A percentile compares a stretch with the other conserved stretches of the same genome.
Conservation (phyloP, 1,140 invertebrate genomes). For the Drosophila triauraria region DNA sequence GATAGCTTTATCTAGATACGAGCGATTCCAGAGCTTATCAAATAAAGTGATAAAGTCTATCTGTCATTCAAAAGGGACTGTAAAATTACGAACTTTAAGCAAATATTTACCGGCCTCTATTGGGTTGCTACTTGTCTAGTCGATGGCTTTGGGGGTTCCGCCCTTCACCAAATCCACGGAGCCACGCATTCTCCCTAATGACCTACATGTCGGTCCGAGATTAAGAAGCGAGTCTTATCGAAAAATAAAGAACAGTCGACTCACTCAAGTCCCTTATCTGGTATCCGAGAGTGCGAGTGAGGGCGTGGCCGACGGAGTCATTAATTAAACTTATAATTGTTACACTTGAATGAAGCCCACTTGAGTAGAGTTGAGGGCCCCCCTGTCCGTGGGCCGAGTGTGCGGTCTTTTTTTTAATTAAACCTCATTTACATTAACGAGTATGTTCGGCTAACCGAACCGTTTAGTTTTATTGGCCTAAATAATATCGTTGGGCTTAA, state of each 20-base stretch:
- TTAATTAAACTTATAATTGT: constrained; percentile 57
- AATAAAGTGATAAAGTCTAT: constrained; percentile 22
- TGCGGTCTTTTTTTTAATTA: constrained; percentile 55
- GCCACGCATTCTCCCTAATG: constrained; percentile 17
- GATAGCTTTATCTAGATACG: constrained; percentile 42
- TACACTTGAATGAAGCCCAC: constrained; percentile 29
- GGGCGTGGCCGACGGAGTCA: constrained; percentile 26
- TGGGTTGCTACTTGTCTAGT: constrained; percentile 48
- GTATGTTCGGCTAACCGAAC: constrained; percentile 56
- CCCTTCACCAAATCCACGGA: constrained; percentile 50
- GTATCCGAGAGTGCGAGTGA: constrained; percentile 30
- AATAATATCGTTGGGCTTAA: constrained; percentile 68
- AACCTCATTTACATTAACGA: constrained; percentile 53
- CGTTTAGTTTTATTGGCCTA: constrained; percentile 71
- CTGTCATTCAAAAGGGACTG: constrained; percentile 17
- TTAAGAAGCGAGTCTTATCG: constrained; percentile 22
- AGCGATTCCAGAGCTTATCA: constrained; percentile 41
- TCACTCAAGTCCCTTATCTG: constrained; percentile 10
- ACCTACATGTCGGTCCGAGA: constrained; percentile 56
- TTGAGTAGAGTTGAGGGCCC: constrained; percentile 12
- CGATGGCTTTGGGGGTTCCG: constrained; percentile 17
- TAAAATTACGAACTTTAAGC: constrained; percentile 23
- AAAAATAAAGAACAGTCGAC: constrained; percentile 9
- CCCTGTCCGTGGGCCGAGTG: constrained; percentile 25
- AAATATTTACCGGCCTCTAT: constrained; percentile 33